These are phyloP conservation scores for Eubasilissa regina DNA, from an alignment of 1,140 invertebrate species.

Conservation along the genomic window DNA sequence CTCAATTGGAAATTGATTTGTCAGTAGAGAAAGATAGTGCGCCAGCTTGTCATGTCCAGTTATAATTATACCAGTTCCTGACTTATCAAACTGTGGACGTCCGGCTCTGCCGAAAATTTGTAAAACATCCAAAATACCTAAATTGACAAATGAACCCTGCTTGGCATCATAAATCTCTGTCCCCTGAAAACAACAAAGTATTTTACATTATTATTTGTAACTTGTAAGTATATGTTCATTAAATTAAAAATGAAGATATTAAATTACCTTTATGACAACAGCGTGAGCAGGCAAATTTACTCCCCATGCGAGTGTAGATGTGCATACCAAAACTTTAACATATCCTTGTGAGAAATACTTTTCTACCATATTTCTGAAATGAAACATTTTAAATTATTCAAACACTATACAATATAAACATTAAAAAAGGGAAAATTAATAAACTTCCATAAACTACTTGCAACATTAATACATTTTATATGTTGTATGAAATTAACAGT, in stretches of 20 bases:
- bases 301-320: constrained; percentile 98
- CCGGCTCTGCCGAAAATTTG: constrained; percentile 99
- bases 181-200: constrained; percentile 77
- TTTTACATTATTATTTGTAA: constrained; percentile 1
- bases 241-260: constrained; percentile 1
- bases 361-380: constrained; percentile 84
- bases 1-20: constrained; percentile 98
- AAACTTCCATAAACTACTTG: too few species aligned
- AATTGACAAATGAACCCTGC: constrained; percentile 93
- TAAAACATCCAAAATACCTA: constrained; percentile 97
- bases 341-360: constrained; percentile 91
- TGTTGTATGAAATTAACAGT: too few species aligned
- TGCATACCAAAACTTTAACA: constrained; percentile 96
- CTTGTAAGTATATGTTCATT: not conserved
- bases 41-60: constrained; percentile 93
- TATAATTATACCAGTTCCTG: constrained; percentile 96
- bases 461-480: too few species aligned
- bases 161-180: constrained; percentile 99
- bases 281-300: constrained; percentile 99
- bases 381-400: not conserved
- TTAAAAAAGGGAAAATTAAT: not conserved
- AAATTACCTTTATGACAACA: constrained; percentile 91
- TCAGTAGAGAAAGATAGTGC: constrained; percentile 95
- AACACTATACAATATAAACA: not conserved
- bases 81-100: constrained; percentile 92